phyloP scores from a whole-genome alignment of 2,797 vertebrate genomes.

The Potorous gilbertii region DNA sequence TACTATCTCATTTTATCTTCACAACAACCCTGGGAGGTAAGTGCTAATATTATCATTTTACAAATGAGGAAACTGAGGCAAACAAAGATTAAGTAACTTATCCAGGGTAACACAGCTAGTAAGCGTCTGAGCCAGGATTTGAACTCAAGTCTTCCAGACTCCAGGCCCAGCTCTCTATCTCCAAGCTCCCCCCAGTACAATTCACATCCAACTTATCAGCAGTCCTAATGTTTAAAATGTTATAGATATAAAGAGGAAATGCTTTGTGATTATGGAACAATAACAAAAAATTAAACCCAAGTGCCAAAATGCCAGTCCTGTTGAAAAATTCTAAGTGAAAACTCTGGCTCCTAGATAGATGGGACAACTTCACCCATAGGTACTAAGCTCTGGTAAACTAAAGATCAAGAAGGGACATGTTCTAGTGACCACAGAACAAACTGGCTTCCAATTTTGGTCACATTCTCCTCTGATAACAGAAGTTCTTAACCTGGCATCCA shows the following conservation, averaged over 20 bases:
- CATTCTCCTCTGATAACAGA: neutral
- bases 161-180: neutral
- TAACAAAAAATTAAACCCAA: constrained; percentile 19
- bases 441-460: neutral
- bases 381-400: neutral
- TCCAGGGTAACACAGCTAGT: neutral
- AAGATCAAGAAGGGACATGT: neutral
- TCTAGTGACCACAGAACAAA: neutral
- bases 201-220: constrained; percentile 9
- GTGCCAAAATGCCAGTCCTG: constrained; percentile 8
- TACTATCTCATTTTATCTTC: neutral
- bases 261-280: neutral
- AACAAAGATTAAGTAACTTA: neutral
- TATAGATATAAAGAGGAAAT: constrained; percentile 22
- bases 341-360: neutral
- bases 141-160: neutral
- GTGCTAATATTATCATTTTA: neutral
- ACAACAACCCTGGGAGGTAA: neutral
- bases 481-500: neutral
- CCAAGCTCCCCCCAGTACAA: neutral
- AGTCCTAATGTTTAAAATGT: constrained; percentile 39
- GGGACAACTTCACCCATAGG: neutral
- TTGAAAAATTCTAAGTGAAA: neutral
- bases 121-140: neutral
- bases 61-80: neutral